phyloP scores from a whole-genome alignment of 1,140 invertebrate genomes.

The Helicoverpa armigera region DNA sequence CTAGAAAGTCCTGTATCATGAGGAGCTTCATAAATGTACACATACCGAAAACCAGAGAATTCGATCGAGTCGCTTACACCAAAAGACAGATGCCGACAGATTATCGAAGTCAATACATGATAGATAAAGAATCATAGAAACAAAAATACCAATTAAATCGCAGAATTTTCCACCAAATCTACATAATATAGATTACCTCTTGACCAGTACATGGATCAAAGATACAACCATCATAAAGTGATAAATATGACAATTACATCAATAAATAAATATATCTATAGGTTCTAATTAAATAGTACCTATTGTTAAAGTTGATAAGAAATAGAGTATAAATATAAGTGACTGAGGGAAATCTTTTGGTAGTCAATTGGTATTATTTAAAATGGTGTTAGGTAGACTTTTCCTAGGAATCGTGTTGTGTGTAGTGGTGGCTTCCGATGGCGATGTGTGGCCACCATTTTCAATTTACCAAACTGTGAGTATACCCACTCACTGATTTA shows the following conservation, averaged over 20 bases:
- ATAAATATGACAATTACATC: not conserved
- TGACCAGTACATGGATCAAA: too few species aligned
- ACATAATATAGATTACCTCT: too few species aligned
- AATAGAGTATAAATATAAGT: not conserved
- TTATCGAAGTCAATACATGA: too few species aligned
- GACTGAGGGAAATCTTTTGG: not conserved
- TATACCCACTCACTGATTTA: not conserved
- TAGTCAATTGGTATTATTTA: not conserved
- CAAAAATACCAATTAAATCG: too few species aligned
- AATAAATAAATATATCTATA: not conserved
- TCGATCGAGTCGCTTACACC: too few species aligned
- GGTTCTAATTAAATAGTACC: not conserved
- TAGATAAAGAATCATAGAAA: too few species aligned
- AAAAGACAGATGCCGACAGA: too few species aligned
- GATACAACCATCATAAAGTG: not conserved
- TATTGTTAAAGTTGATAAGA: not conserved
- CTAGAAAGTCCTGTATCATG: too few species aligned
- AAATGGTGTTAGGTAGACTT: not conserved
- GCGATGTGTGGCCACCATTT: not conserved
- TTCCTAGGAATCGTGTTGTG: not conserved
- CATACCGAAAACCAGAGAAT: too few species aligned
- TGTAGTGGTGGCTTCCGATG: not conserved
- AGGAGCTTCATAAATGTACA: too few species aligned
- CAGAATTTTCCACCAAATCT: too few species aligned
- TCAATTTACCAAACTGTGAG: conserved; percentile 13